Evolutionary conservation across 2,888 invertebrate species (phyloP).

Genomic region (Cephus runcator): DNA sequence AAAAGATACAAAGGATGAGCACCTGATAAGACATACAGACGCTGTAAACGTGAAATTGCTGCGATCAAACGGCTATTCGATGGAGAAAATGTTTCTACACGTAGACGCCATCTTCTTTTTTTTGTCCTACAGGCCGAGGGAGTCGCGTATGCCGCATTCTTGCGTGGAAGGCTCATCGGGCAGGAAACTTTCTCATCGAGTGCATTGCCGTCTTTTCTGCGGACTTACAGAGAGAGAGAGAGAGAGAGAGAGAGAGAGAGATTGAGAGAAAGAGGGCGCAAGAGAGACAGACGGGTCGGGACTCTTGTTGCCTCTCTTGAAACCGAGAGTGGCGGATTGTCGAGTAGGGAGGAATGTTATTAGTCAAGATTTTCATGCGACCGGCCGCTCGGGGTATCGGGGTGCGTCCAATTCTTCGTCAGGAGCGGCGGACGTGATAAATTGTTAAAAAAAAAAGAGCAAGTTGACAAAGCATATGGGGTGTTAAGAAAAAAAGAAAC

Average conservation of each 20-base stretch:
- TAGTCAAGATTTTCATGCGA: not conserved
- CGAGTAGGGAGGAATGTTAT: not conserved
- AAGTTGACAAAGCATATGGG: not conserved
- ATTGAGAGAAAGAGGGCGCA: not conserved
- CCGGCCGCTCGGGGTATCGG: not conserved
- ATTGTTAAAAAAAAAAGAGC: not conserved
- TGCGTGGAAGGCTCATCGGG: not conserved
- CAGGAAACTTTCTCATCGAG: not conserved
- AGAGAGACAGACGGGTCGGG: not conserved
- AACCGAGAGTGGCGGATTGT: not conserved
- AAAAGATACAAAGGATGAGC: not conserved
- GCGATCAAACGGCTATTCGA: not conserved
- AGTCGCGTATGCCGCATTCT: not conserved
- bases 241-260: not conserved
- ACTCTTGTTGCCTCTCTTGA: not conserved
- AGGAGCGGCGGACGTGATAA: not conserved
- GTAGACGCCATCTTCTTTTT: not conserved
- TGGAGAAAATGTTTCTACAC: not conserved
- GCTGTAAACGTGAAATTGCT: not conserved
- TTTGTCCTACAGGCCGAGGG: not conserved
- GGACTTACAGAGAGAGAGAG: not conserved
- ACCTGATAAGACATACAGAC: not conserved
- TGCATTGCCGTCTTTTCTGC: not conserved
- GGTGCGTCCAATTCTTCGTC: not conserved
- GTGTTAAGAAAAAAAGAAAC: not conserved